Evolutionary conservation across 2,113 vertebrate genomes (phyloP).

Genomic region (Tenebrosternarchus preto): DNA sequence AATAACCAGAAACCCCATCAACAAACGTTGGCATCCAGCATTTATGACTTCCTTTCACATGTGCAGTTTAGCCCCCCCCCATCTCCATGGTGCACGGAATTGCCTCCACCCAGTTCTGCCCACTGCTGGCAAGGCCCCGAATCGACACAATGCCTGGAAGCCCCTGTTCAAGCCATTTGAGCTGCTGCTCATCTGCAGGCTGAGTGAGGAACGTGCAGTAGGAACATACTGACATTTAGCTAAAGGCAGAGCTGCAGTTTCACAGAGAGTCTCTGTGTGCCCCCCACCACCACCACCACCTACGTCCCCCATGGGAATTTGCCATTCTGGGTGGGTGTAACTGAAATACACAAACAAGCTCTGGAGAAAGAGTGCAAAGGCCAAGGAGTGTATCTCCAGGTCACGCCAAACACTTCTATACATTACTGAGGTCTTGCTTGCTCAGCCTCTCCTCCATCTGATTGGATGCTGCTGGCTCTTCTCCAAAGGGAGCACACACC

Average conservation of each 20-base stretch:
- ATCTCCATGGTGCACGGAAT: too few species aligned
- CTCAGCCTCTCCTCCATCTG: background rate
- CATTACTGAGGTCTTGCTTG: background rate
- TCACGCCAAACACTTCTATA: background rate
- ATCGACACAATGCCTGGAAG: too few species aligned
- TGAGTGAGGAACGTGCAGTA: background rate
- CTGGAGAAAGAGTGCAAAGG: background rate
- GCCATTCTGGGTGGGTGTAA: background rate
- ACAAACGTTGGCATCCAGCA: background rate
- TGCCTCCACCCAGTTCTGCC: too few species aligned
- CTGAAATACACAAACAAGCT: background rate
- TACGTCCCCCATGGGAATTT: background rate
- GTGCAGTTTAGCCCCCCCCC: background rate
- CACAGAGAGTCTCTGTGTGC: background rate
- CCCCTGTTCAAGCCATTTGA: background rate
- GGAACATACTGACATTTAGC: background rate
- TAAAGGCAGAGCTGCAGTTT: constrained; percentile 17
- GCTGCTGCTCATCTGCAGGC: background rate
- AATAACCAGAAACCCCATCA: background rate
- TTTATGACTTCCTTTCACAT: constrained; percentile 20
- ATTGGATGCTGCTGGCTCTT: background rate
- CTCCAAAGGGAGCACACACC: constrained; percentile 7
- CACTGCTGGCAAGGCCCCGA: too few species aligned
- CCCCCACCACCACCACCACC: too few species aligned
- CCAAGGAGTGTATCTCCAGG: background rate